Conservation (phyloP, 2,797 vertebrate genomes). For the Thamnophis elegans region DNA sequence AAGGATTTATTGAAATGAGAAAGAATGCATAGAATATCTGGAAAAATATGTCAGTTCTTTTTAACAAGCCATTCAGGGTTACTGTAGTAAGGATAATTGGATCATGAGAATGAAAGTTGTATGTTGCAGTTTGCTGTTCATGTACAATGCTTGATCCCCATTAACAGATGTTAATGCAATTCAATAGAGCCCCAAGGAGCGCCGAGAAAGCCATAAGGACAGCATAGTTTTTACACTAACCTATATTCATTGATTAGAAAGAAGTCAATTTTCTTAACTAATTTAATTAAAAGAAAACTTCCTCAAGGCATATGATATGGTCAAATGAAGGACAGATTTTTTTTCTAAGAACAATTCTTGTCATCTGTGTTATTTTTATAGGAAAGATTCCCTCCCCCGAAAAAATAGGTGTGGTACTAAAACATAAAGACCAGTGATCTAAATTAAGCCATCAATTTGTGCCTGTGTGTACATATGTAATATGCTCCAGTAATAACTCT, state of each 20-base stretch:
- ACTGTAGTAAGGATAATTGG: not conserved
- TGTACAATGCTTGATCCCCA: not conserved
- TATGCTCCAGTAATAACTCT: slow-evolving; percentile 7
- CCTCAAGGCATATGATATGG: not conserved
- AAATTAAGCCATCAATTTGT: not conserved
- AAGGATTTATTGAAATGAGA: not conserved
- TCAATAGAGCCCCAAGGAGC: not conserved
- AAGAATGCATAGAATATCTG: not conserved
- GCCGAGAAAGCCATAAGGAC: not conserved
- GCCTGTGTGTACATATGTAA: not conserved
- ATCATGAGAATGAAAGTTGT: slow-evolving; percentile 6
- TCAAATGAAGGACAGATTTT: slow-evolving; percentile 9
- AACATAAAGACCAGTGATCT: slow-evolving; percentile 10
- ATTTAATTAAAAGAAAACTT: not conserved
- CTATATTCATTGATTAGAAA: slow-evolving; percentile 7
- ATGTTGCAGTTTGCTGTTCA: not conserved
- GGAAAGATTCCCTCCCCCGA: not conserved
- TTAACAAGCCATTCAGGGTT: not conserved
- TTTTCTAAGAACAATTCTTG: not conserved
- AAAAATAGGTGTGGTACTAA: not conserved
- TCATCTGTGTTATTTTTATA: not conserved
- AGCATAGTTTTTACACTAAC: not conserved
- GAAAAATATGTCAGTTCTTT: not conserved
- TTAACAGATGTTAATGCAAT: slow-evolving; percentile 12
- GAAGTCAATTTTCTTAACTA: slow-evolving; percentile 11